Evolutionary conservation across 2,113 vertebrate genomes (phyloP), one percentile per base, ranked within the genome.

Genomic region (Cheilinus undulatus): DNA sequence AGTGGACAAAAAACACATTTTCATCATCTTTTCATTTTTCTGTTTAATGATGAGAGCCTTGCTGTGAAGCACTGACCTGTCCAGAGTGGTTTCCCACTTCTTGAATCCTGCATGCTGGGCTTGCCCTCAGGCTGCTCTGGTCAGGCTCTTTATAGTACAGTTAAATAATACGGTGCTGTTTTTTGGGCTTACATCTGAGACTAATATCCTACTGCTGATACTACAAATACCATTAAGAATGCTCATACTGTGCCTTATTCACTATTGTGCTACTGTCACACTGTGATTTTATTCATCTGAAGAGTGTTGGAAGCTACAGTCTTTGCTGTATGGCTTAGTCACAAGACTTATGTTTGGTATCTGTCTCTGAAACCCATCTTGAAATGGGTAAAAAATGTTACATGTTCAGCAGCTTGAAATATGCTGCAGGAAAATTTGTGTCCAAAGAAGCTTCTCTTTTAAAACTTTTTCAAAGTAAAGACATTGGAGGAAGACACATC

Each of bases 1-100:
- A 74, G 17, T 13, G 23, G 36, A 22, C 43, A 11, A 62, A 71
- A 23, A 66, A 23, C 38, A 73, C 10, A 62, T 59, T 66, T 48
- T 56, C 2, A 4, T 48, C 1, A 19, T 54, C 12, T 26, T 12
- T 43, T 13, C 24, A 5, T 42, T 48, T 26, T 13, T 69, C 19
- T 53, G 38, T 57, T 63, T 57, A 7, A 51, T 48, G 4, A 66
- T 34, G 28, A 30, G 9, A 77, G 14, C 2, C 20, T 3, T 34
- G 43, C 24, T 1, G 13, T 51, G 22, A 45, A 28, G 30, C 42
- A 14, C 14, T 69, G 59, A 64, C 59, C 30, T 63, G 22, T 62
- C 48, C 45, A 48, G 5, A 36, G 27, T 43, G 23, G 7, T 48
- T 57, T 66, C 17, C n/a, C 49, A 17, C 5, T 43, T 51, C 22